These are phyloP conservation scores for Ophonus ardosiacus DNA, from an alignment of 2,888 invertebrate species.

Conservation along the genomic window DNA sequence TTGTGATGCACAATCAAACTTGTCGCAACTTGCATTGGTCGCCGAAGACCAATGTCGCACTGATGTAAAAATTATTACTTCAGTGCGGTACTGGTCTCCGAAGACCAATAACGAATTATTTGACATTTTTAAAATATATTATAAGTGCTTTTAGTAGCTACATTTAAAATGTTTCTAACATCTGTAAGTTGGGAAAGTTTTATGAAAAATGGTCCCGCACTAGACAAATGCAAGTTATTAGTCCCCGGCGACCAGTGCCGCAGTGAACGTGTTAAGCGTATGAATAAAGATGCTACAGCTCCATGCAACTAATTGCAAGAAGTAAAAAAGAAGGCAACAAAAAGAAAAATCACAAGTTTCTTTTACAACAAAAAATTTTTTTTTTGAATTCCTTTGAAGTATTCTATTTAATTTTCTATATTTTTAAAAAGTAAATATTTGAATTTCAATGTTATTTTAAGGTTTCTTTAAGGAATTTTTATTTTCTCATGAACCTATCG, in stretches of 20 bases:
- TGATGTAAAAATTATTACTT: not conserved
- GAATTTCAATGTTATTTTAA: no score
- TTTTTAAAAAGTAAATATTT: no score
- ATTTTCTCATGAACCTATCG: no score
- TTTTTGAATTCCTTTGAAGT: no score
- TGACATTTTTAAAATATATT: not conserved
- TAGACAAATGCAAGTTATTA: constrained; percentile 16
- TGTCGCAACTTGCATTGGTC: not conserved
- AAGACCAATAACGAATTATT: no score
- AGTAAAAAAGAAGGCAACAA: no score
- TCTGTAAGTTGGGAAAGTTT: not conserved
- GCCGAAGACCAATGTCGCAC: not conserved
- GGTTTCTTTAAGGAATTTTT: no score
- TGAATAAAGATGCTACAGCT: no score
- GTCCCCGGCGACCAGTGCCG: constrained; percentile 21
- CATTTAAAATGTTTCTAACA: constrained; percentile 9
- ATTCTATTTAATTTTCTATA: no score
- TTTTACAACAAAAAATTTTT: no score
- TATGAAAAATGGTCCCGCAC: not conserved
- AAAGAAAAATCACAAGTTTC: no score
- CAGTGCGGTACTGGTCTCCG: constrained; percentile 1
- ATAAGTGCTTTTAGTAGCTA: constrained; percentile 12
- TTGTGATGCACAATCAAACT: not conserved
- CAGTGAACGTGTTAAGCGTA: constrained; percentile 27
- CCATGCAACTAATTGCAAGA: no score